Evolutionary conservation across 2,888 invertebrate species (phyloP), one percentile per base, ranked within the genome.

Genomic region (Chalcis sispes): DNA sequence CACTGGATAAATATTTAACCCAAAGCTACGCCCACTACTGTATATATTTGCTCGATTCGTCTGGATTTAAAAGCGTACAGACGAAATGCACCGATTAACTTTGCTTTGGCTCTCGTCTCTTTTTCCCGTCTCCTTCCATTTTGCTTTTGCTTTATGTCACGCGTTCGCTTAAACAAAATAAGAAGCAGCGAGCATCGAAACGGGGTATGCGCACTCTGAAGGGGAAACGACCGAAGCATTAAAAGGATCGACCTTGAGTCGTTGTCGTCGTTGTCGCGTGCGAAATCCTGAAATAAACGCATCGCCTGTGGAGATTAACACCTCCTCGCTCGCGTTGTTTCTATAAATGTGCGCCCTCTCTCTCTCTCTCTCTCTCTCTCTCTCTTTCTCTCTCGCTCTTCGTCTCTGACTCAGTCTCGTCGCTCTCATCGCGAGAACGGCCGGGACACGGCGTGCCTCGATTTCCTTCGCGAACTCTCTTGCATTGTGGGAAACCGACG

Each of bases 361-460:
- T 13, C 42, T 8, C 32, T 36, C 10, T 32, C 36, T 52, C 52
- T 15, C 54, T 23, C 36, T 25, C 48, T 20, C 25, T 20, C 15
- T 42, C 42, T 61, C 25, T 61, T 7, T 23, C 36, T n/a, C 65
- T 10, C 2, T 54, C 15, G 13, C 27, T 54, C 15, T 1, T n/a
- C 13, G 3, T n/a, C n/a, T 46, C n/a, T 46, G 15, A 15, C 13
- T 46, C 7, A 1, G 20, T 18, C 8, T 48, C 18, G 50, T 50
- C 20, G 50, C 8, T 59, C 36, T 42, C 18, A 23, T 25, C 23
- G 13, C 67, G 76, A 72, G 76, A 72, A 72, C 72, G 72, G 66
- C 77, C 58, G 76, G 78, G 78, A 75, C 82, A 80, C 82, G 82
- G 83, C 83, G 82, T 82, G 80, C 79, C 61, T 40, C 77, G 77